A percentile compares a stretch with the other conserved stretches of the same genome.
phyloP scores from a whole-genome alignment of 2,888 invertebrate species.

The Heliconius aoede region DNA sequence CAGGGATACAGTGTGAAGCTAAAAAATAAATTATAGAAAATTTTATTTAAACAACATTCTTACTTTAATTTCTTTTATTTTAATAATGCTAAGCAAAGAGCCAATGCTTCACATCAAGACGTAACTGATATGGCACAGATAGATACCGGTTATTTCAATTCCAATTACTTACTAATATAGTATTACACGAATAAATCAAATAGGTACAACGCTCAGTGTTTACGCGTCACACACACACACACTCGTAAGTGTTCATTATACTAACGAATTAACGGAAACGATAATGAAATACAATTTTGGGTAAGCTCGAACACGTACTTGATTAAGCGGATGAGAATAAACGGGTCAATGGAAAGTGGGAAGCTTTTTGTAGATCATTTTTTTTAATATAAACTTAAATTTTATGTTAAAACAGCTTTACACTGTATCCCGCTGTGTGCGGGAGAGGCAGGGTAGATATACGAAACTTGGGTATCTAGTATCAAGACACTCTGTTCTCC shows the following conservation, averaged over 20 bases:
- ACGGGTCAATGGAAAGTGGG: not conserved
- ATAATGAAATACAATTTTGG: conserved; percentile 34
- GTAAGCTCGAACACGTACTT: conserved; percentile 28
- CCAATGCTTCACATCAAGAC: not conserved
- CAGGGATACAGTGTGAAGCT: no score
- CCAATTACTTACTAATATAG: conserved; percentile 22
- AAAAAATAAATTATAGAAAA: no score
- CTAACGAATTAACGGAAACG: conserved; percentile 33
- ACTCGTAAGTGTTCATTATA: conserved; percentile 26
- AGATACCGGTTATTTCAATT: conserved; percentile 20
- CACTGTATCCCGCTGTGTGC: no score
- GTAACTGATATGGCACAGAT: not conserved
- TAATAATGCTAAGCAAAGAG: no score
- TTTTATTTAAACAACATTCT: no score
- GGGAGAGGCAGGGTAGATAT: no score
- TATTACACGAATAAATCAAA: conserved; percentile 23
- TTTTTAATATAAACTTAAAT: not conserved
- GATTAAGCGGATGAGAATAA: conserved; percentile 29
- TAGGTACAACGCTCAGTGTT: conserved; percentile 29
- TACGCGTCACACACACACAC: conserved; percentile 30
- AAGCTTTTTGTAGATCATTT: not conserved
- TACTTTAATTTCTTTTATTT: no score
- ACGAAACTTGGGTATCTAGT: no score
- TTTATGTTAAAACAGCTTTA: not conserved
- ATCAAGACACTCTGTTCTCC: no score